A percentile compares a stretch with the other conserved stretches of the same genome.
These are phyloP conservation scores for Epinotia brunnichana DNA, from an alignment of 2,888 invertebrate species.

Conservation along the genomic window DNA sequence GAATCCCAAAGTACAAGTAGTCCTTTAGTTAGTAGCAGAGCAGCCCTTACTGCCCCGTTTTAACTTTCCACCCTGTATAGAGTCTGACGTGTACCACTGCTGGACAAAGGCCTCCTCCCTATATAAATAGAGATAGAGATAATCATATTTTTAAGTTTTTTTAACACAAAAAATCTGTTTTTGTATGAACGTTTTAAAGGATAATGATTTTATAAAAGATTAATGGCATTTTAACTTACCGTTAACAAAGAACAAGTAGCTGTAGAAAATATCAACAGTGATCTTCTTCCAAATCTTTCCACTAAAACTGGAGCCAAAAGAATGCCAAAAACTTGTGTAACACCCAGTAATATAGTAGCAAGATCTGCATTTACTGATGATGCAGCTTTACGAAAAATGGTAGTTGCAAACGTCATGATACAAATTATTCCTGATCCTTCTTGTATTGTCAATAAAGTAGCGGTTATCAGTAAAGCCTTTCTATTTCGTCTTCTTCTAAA, in stretches of 20 bases:
- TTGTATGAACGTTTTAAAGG: too few species aligned
- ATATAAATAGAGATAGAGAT: too few species aligned
- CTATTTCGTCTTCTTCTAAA: conserved; percentile 13
- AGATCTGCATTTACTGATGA: conserved; percentile 27
- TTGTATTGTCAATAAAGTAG: conserved; percentile 19
- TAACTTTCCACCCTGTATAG: too few species aligned
- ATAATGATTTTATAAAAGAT: too few species aligned
- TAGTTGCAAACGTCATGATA: conserved; percentile 16
- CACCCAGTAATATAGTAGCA: conserved; percentile 16
- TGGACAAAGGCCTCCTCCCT: too few species aligned
- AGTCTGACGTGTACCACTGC: too few species aligned
- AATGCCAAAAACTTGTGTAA: conserved; percentile 19
- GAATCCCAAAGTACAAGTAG: too few species aligned
- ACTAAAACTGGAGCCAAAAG: conserved; percentile 13
- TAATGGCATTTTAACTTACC: neutral
- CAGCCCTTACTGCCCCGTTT: too few species aligned
- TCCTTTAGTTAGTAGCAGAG: too few species aligned
- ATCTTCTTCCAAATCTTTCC: conserved; percentile 16
- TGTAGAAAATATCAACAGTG: conserved; percentile 21
- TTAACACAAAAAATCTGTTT: too few species aligned
- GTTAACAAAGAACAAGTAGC: neutral
- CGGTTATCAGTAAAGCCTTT: conserved; percentile 9
- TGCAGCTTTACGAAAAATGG: conserved; percentile 21
- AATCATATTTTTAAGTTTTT: too few species aligned
- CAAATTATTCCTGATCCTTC: conserved; percentile 7